Evolutionary conservation across 1,140 invertebrate genomes (phyloP), one percentile per base, ranked within the genome.

Genomic region (Philotrypesis tridentata): DNA sequence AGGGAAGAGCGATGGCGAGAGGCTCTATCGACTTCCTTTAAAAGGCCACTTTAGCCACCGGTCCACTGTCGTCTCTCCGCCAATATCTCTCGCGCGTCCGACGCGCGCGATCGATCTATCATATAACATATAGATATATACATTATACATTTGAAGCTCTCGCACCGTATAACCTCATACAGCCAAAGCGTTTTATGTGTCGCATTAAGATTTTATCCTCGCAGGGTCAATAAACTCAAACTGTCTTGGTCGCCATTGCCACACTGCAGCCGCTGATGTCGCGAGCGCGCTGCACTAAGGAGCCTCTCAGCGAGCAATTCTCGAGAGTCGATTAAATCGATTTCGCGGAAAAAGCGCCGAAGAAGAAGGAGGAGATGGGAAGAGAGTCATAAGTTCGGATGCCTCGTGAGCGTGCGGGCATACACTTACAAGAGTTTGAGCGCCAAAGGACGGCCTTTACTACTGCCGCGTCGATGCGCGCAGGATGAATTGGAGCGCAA

Each of bases 271-370:
- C n/a, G n/a, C n/a, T n/a, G n/a, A n/a, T n/a, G n/a, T n/a, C n/a
- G n/a, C n/a, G n/a, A n/a, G n/a, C n/a, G n/a, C n/a, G n/a, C n/a
- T n/a, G 29, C 25, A 23, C 4, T 70, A 33, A 37, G 43, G 33
- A 43, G 23, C 40, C 25, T 29, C 37, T 12, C 21, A 7, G n/a
- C 63, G 25, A 21, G 43, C n/a, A 40, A 81, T 73, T 70, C 31
- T 79, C 33, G 17, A 77, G 68, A 72, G 48, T 25, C 81, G 73
- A 84, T 80, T 78, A 33, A 55, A 82, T 85, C 76, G 79, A 84
- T 74, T 73, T 55, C 31, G 21, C 31, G 12, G 60, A 82, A 82
- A 73, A 43, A 74, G 68, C 25, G 43, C 67, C 1, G n/a, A 4
- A 17, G 23, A 67, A 65, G 21, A 40, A 23, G 21, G 17, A 70